These are phyloP conservation scores for Melipona bicolor DNA, from an alignment of 2,888 invertebrate species.

Conservation along the genomic window DNA sequence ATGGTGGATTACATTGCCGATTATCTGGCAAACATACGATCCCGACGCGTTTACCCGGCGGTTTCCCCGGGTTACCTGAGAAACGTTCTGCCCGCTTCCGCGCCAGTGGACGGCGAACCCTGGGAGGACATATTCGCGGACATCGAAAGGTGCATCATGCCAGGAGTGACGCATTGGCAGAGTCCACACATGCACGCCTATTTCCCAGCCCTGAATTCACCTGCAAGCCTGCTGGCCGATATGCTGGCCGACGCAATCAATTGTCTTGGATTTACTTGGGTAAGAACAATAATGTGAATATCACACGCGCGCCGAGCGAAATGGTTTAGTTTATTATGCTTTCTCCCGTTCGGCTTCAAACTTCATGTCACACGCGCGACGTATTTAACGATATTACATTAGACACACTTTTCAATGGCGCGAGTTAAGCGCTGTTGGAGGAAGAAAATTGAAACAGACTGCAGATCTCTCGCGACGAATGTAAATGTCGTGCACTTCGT, in stretches of 20 bases:
- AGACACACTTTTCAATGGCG: background rate
- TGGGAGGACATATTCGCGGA: constrained; percentile 97
- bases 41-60: constrained; percentile 95
- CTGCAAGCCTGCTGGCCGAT: constrained; percentile 96
- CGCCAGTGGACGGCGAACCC: constrained; percentile 94
- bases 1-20: constrained; percentile 99
- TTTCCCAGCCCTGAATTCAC: constrained; percentile 97
- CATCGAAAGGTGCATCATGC: constrained; percentile 97
- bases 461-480: background rate
- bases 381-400: background rate
- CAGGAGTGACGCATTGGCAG: constrained; percentile 98
- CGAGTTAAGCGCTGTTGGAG: background rate
- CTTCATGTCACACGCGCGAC: background rate
- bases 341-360: background rate
- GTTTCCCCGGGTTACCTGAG: constrained; percentile 98
- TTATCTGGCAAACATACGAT: constrained; percentile 96
- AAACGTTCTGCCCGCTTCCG: constrained; percentile 92
- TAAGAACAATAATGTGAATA: constrained; percentile 84
- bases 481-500: background rate
- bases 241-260: constrained; percentile 98
- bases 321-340: background rate
- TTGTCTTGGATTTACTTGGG: constrained; percentile 98
- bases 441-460: background rate
- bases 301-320: background rate
- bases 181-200: constrained; percentile 99